Conservation (phyloP, 2,113 vertebrate species). For the Serilophus lunatus region DNA sequence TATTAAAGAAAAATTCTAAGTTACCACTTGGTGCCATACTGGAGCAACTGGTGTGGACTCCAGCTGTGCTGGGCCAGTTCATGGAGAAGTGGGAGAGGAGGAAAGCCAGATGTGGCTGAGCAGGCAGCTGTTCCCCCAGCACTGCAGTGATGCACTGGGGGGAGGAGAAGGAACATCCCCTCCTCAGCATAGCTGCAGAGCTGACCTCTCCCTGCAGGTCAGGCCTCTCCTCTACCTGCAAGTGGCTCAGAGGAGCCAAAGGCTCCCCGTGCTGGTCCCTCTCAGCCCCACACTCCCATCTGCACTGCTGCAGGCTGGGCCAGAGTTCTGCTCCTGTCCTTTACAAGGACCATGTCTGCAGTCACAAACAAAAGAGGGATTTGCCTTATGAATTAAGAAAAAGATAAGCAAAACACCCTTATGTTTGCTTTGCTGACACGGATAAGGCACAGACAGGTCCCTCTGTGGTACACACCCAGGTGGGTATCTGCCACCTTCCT, state of each 20-base stretch:
- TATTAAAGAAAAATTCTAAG: background rate
- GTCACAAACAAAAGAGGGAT: background rate
- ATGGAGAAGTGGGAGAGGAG: background rate
- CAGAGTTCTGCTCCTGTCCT: background rate
- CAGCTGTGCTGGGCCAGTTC: rapidly evolving
- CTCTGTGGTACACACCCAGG: background rate
- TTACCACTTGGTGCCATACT: background rate
- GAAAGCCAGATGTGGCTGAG: rapidly evolving
- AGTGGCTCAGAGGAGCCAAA: background rate
- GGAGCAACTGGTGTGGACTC: background rate
- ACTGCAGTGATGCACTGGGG: rapidly evolving
- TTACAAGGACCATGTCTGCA: background rate
- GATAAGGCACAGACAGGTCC: background rate
- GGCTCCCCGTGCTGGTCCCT: background rate
- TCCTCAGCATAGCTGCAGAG: background rate
- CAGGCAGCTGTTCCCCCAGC: background rate
- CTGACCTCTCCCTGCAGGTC: background rate
- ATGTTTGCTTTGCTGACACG: background rate
- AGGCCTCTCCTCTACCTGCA: background rate
- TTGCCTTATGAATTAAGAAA: background rate
- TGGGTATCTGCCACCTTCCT: background rate
- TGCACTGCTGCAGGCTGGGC: background rate
- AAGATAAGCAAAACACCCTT: background rate
- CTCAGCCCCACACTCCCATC: background rate
- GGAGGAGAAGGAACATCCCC: background rate